These are phyloP conservation scores for Chelon auratus DNA, from an alignment of 2,797 vertebrate genomes.

Conservation along the genomic window DNA sequence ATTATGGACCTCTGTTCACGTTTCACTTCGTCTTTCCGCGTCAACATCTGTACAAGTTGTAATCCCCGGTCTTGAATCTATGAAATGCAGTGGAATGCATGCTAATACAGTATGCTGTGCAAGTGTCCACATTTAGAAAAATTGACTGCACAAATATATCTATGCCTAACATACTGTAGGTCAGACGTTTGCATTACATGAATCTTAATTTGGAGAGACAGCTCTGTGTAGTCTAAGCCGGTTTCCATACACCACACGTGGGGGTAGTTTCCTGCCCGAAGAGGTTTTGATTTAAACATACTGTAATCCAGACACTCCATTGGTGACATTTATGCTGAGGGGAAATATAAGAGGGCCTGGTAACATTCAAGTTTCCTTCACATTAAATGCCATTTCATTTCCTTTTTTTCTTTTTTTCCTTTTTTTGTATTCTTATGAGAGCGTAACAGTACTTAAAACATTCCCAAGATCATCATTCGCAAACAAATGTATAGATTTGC, in stretches of 20 bases:
- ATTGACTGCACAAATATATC: slow-evolving; percentile 74
- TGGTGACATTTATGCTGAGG: slow-evolving; percentile 51
- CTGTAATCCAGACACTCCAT: slow-evolving; percentile 63
- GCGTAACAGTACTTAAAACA: slow-evolving; percentile 72
- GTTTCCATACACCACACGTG: slow-evolving; percentile 52
- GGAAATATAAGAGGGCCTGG: slow-evolving; percentile 55
- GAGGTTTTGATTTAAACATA: slow-evolving; percentile 47
- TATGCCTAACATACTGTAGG: slow-evolving; percentile 72
- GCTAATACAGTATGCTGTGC: slow-evolving; percentile 81
- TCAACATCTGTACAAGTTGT: slow-evolving; percentile 79
- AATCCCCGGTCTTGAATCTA: slow-evolving; percentile 72
- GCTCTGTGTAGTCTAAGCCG: slow-evolving; percentile 47
- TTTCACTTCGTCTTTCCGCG: slow-evolving; percentile 60
- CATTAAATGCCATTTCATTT: slow-evolving; percentile 59
- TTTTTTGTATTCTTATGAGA: slow-evolving; percentile 57
- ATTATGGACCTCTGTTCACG: slow-evolving; percentile 72
- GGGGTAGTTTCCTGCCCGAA: slow-evolving; percentile 39
- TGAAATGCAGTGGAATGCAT: slow-evolving; percentile 81
- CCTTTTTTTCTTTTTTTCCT: slow-evolving; percentile 14
- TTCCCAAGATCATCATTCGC: slow-evolving; percentile 71
- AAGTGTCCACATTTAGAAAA: slow-evolving; percentile 77
- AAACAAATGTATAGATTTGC: slow-evolving; percentile 69
- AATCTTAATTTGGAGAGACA: slow-evolving; percentile 75
- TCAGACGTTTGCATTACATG: slow-evolving; percentile 75
- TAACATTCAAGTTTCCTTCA: slow-evolving; percentile 72